phyloP scores from a whole-genome alignment of 2,797 vertebrate genomes.

The Silurus aristotelis region DNA sequence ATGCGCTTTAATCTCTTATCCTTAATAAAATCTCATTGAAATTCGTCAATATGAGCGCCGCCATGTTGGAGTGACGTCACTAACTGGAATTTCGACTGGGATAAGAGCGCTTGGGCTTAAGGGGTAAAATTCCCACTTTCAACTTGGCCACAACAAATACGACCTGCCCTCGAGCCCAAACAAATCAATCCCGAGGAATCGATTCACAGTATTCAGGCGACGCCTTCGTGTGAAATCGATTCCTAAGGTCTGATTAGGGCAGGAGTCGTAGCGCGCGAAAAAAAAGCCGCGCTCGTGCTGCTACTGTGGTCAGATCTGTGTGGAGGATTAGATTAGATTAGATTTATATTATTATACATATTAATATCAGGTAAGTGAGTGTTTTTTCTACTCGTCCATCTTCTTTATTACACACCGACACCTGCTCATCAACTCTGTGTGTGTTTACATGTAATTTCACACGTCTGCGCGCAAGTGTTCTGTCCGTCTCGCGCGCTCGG shows the following conservation, averaged over 20 bases:
- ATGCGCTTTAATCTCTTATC: too few relatives aligned
- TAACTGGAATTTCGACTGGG: neutral
- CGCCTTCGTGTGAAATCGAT: constrained; percentile 35
- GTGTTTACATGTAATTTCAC: too few relatives aligned
- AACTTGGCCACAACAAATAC: neutral
- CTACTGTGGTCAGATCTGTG: too few relatives aligned
- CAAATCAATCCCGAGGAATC: constrained; percentile 31
- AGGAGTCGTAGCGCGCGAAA: constrained; percentile 71
- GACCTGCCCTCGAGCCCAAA: neutral
- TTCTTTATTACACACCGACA: too few relatives aligned
- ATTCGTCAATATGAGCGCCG: neutral
- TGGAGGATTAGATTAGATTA: too few relatives aligned
- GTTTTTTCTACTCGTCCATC: too few relatives aligned
- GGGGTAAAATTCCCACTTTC: neutral
- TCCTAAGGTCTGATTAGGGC: constrained; percentile 59
- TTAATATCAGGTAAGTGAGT: too few relatives aligned
- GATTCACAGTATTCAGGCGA: constrained; percentile 1
- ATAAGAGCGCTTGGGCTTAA: neutral
- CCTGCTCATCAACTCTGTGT: too few relatives aligned
- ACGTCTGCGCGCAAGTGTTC: too few relatives aligned
- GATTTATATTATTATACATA: too few relatives aligned
- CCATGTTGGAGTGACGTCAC: constrained; percentile 5
- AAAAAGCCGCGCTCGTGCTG: neutral
- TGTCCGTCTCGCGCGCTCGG: too few relatives aligned
- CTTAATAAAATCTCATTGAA: too few relatives aligned